Evolutionary conservation across 2,888 invertebrate genomes (phyloP).

Genomic region (Xestoiulus laeticollis): DNA sequence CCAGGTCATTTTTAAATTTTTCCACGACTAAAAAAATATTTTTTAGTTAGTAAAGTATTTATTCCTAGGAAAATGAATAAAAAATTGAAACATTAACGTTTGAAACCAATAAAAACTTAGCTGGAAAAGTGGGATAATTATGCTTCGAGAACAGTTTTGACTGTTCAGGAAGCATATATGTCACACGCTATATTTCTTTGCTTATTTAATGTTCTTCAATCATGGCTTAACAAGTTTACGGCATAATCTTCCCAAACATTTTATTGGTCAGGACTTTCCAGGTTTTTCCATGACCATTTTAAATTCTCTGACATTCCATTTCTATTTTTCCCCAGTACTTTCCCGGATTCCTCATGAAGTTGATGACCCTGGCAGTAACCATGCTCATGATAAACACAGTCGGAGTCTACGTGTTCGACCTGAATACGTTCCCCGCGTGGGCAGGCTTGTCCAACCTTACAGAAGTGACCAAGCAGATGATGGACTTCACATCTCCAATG

Average conservation of each 20-base stretch:
- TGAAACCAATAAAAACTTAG: no score
- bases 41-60: no score
- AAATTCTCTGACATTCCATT: not conserved
- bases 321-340: slow-evolving; percentile 60
- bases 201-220: slow-evolving; percentile 12
- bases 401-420: slow-evolving; percentile 62
- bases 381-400: slow-evolving; percentile 63
- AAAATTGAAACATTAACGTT: no score
- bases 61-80: no score
- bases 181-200: slow-evolving; percentile 24
- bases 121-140: no score
- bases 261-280: no score
- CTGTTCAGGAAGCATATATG: not conserved
- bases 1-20: no score
- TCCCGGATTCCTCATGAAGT: slow-evolving; percentile 64
- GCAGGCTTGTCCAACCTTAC: slow-evolving; percentile 54
- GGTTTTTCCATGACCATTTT: no score
- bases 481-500: slow-evolving; percentile 18
- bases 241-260: no score
- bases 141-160: no score
- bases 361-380: slow-evolving; percentile 63
- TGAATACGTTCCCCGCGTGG: slow-evolving; percentile 61
- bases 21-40: no score
- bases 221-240: no score
- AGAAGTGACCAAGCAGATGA: slow-evolving; percentile 45